These are phyloP conservation scores for Corydoras sp. DNA, from an alignment of 2,113 vertebrate species.

Conservation along the genomic window DNA sequence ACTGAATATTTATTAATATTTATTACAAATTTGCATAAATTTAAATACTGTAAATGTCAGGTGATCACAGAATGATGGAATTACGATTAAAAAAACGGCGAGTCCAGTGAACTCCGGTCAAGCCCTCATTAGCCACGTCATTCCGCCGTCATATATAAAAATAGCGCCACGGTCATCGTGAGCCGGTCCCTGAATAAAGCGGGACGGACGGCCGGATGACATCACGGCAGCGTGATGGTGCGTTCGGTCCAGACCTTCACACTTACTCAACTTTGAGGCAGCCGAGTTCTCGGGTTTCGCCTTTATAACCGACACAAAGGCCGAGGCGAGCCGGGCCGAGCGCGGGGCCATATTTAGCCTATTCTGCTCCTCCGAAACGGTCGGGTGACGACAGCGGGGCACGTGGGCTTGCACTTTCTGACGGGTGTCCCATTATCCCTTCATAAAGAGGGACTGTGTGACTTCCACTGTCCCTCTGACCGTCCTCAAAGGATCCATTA, in stretches of 20 bases:
- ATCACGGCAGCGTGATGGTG: constrained; percentile 58
- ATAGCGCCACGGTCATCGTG: constrained; percentile 27
- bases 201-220: constrained; percentile 53
- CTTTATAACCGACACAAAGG: constrained; percentile 39
- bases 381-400: constrained; percentile 7
- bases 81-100: too few relatives aligned
- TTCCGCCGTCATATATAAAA: constrained; percentile 42
- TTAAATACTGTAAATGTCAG: too few relatives aligned
- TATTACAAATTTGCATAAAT: too few relatives aligned
- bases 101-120: too few relatives aligned
- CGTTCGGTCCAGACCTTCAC: constrained; percentile 53
- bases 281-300: constrained; percentile 34
- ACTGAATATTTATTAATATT: too few relatives aligned
- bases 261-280: constrained; percentile 59
- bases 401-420: not conserved
- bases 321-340: constrained; percentile 43
- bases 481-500: too few relatives aligned
- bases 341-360: constrained; percentile 33
- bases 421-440: not conserved
- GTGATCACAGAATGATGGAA: too few relatives aligned
- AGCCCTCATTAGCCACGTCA: constrained; percentile 7
- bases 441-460: too few relatives aligned
- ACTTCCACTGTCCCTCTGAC: too few relatives aligned
- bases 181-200: constrained; percentile 42
- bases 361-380: constrained; percentile 38